Conservation (phyloP, 2,113 vertebrate species). For the Ia io region DNA sequence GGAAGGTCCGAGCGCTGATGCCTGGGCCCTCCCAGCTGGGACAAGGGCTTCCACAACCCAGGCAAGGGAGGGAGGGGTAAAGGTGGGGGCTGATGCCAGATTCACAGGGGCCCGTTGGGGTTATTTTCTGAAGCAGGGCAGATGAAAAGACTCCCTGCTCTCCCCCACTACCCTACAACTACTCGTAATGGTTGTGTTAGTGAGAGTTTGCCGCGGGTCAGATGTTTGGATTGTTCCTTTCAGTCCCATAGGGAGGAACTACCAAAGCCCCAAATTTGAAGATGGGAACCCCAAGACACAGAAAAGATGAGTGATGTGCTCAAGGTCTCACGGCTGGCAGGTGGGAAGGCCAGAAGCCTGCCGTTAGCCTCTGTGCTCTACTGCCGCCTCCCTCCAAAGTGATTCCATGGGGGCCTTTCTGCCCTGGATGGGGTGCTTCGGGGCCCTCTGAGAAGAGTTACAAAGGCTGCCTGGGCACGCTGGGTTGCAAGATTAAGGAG, state of each 20-base stretch:
- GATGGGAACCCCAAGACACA: neutral
- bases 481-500: neutral
- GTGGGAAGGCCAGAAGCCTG: neutral
- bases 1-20: neutral
- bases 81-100: neutral
- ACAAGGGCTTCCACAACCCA: neutral
- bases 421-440: neutral
- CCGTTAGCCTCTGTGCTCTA: neutral
- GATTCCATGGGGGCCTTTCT: neutral
- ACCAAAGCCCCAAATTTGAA: neutral
- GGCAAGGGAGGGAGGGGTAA: neutral
- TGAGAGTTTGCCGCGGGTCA: neutral
- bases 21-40: neutral
- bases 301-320: neutral
- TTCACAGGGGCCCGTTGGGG: neutral
- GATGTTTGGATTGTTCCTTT: neutral
- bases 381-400: neutral
- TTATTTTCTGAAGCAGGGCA: neutral
- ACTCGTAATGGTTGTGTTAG: neutral
- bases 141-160: neutral
- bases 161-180: neutral
- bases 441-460: neutral
- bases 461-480: neutral
- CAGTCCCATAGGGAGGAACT: neutral
- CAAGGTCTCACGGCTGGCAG: neutral